phyloP scores from a whole-genome alignment of 64 coral and sea anemone genomes.

The Pocillopora verrucosa region DNA sequence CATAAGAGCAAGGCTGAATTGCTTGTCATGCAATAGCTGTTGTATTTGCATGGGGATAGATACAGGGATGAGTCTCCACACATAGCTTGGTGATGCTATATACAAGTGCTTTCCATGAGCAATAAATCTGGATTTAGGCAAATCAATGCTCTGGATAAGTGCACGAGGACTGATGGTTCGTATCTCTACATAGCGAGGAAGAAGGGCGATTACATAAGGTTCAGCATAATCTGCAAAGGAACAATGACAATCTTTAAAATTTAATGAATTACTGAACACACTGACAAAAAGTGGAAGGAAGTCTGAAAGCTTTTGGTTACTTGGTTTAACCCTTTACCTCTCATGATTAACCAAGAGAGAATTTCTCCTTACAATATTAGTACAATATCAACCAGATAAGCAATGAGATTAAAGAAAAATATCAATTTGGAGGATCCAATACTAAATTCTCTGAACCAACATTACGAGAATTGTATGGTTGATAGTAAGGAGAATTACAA shows the following conservation, averaged over 20 bases:
- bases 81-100: slow-evolving; percentile 81
- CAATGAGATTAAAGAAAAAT: too few species aligned
- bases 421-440: too few species aligned
- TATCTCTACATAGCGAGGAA: slow-evolving; percentile 91
- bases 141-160: slow-evolving; percentile 94
- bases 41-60: slow-evolving; percentile 95
- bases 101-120: slow-evolving; percentile 87
- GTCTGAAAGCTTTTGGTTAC: too few species aligned
- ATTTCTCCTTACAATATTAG: too few species aligned
- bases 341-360: too few species aligned
- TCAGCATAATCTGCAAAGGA: slow-evolving; percentile 66
- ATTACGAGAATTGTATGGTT: too few species aligned
- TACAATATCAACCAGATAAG: too few species aligned
- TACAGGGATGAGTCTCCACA: slow-evolving; percentile 96
- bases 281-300: too few species aligned
- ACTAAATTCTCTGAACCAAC: too few species aligned
- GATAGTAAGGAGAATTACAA: too few species aligned
- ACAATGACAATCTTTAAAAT: background rate
- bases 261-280: too few species aligned
- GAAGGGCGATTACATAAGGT: slow-evolving; percentile 93
- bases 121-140: slow-evolving; percentile 78
- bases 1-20: slow-evolving; percentile 92
- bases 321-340: too few species aligned
- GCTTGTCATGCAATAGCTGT: slow-evolving; percentile 91
- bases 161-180: slow-evolving; percentile 89